A percentile compares a stretch with the other conserved stretches of the same genome.
Conservation (phyloP, 2,113 vertebrate species). For the Etheostoma spectabile region DNA sequence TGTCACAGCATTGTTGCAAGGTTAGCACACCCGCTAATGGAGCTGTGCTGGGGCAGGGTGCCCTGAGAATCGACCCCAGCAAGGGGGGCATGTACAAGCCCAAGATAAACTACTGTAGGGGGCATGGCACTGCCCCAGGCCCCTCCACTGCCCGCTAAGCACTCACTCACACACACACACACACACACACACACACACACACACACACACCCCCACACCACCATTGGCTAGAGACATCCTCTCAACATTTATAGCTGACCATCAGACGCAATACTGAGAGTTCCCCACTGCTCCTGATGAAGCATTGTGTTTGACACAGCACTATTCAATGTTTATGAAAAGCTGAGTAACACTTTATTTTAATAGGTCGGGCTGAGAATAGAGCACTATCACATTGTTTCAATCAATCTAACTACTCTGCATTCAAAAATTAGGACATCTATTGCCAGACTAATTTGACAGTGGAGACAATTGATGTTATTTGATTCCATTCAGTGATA, state of each 20-base stretch:
- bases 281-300: conserved; percentile 59
- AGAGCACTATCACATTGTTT: conserved; percentile 16
- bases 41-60: conserved; percentile 84
- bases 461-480: conserved; percentile 3
- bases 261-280: conserved; percentile 68
- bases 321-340: conserved; percentile 67
- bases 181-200: conserved; percentile 15
- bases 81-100: conserved; percentile 82
- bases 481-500: conserved; percentile 24
- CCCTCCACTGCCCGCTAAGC: conserved; percentile 82
- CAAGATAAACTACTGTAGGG: conserved; percentile 87
- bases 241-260: conserved; percentile 80
- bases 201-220: conserved; percentile 55
- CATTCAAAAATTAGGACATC: conserved; percentile 13
- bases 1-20: conserved; percentile 90
- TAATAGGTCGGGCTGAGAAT: conserved; percentile 21
- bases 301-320: conserved; percentile 71
- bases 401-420: conserved; percentile 12
- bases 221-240: conserved; percentile 57
- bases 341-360: conserved; percentile 63
- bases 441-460: conserved; percentile 6
- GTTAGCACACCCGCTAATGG: conserved; percentile 92
- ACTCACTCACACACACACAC: conserved; percentile 51
- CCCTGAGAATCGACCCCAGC: conserved; percentile 82
- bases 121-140: conserved; percentile 85